Conservation (phyloP, 2,797 vertebrate species). For the Merluccius polli region DNA sequence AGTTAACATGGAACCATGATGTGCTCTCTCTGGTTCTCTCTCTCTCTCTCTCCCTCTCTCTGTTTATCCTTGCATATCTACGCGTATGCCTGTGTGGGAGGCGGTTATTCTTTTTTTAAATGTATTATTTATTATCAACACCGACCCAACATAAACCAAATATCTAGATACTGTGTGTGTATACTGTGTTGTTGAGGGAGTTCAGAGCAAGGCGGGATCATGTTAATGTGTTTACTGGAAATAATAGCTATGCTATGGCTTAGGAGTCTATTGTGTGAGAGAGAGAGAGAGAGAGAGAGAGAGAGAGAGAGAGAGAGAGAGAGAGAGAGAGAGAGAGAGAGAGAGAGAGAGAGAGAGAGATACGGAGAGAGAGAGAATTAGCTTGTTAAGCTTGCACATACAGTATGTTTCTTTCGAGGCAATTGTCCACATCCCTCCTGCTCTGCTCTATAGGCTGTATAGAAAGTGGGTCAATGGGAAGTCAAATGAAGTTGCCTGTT, state of each 20-base stretch:
- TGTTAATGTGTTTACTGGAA: background rate
- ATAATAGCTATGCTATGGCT: background rate
- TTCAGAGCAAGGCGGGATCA: background rate
- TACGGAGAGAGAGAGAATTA: background rate
- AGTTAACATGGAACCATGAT: constrained; percentile 27
- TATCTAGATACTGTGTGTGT: background rate
- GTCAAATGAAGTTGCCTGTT: constrained; percentile 77
- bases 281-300: no score
- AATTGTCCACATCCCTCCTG: constrained; percentile 48
- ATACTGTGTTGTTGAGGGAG: background rate
- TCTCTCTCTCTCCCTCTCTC: background rate
- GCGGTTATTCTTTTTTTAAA: background rate
- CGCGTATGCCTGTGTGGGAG: background rate
- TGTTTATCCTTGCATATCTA: background rate
- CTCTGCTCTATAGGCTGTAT: constrained; percentile 57
- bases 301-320: no score
- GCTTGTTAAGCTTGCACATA: background rate
- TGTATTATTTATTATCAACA: background rate
- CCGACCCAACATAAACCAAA: background rate
- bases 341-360: no score
- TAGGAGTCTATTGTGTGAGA: constrained; percentile 19
- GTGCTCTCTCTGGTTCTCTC: background rate
- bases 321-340: background rate
- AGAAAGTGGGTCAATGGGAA: constrained; percentile 76
- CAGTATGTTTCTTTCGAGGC: constrained; percentile 13